These are phyloP conservation scores for Lepidochitona cinerea DNA, from an alignment of 2,888 invertebrate species.

Conservation along the genomic window DNA sequence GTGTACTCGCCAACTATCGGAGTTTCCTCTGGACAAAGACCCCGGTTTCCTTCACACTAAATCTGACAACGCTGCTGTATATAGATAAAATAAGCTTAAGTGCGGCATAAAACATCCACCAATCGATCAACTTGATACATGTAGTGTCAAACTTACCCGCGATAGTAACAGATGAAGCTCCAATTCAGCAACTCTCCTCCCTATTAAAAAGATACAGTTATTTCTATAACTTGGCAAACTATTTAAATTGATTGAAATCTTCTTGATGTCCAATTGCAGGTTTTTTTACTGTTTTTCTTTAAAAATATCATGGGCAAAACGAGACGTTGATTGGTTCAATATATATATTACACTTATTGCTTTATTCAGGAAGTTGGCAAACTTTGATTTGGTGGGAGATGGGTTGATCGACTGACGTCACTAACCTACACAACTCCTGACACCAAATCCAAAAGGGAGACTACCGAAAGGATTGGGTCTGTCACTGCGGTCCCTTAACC, in stretches of 20 bases:
- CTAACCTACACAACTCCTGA: conserved; percentile 10
- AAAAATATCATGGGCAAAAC: neutral
- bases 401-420: neutral
- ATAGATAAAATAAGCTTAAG: too few relatives aligned
- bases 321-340: neutral
- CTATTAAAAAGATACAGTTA: neutral
- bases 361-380: neutral
- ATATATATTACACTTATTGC: neutral
- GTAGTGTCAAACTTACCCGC: neutral
- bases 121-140: too few relatives aligned
- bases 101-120: too few relatives aligned
- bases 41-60: too few relatives aligned
- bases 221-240: neutral
- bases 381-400: neutral
- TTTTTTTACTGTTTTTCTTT: neutral
- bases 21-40: too few relatives aligned
- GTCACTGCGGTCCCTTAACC: conserved; percentile 1
- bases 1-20: too few relatives aligned
- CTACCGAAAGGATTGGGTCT: conserved; percentile 4
- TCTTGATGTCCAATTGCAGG: too few relatives aligned
- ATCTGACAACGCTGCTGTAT: too few relatives aligned
- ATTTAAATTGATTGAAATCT: neutral
- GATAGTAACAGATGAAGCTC: conserved; percentile 12
- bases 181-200: conserved; percentile 10
- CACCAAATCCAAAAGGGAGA: conserved; percentile 14